phyloP scores from a whole-genome alignment of 2,888 invertebrate species.

The Rhamphomyia laevipes region DNA sequence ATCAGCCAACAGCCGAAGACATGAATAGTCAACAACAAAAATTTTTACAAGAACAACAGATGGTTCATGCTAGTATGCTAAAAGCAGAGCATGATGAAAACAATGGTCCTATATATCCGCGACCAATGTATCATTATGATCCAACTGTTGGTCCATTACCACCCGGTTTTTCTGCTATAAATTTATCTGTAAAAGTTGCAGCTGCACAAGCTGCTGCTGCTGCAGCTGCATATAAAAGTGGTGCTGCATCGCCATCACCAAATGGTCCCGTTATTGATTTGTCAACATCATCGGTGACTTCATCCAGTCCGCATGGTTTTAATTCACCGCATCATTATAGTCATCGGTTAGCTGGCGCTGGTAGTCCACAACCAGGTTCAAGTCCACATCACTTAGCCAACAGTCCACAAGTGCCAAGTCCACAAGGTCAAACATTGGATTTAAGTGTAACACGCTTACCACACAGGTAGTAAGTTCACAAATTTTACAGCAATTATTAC shows the following conservation, averaged over 20 bases:
- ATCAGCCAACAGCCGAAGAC: constrained; percentile 42
- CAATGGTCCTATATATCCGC: constrained; percentile 63
- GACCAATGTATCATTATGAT: constrained; percentile 76
- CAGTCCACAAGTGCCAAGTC: constrained; percentile 83
- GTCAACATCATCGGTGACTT: constrained; percentile 73
- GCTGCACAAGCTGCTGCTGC: constrained; percentile 36
- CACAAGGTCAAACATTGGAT: constrained; percentile 82
- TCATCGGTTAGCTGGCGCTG: constrained; percentile 40
- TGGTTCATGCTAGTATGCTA: constrained; percentile 40
- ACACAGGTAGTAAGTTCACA: constrained; percentile 52
- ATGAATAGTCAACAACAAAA: constrained; percentile 45
- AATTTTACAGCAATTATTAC: neutral
- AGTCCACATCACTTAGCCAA: constrained; percentile 75
- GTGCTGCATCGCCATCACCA: constrained; percentile 51
- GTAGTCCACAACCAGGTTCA: constrained; percentile 71
- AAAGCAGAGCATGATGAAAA: constrained; percentile 62
- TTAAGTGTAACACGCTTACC: constrained; percentile 77
- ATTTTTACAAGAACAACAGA: constrained; percentile 45
- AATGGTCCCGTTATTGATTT: constrained; percentile 75
- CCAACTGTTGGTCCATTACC: constrained; percentile 57
- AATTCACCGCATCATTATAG: constrained; percentile 39
- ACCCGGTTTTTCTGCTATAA: constrained; percentile 68
- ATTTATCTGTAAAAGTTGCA: constrained; percentile 69
- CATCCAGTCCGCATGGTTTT: constrained; percentile 67
- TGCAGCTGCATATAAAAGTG: constrained; percentile 28